Conservation (phyloP, 2,888 invertebrate species). For the Drosophila recens region DNA sequence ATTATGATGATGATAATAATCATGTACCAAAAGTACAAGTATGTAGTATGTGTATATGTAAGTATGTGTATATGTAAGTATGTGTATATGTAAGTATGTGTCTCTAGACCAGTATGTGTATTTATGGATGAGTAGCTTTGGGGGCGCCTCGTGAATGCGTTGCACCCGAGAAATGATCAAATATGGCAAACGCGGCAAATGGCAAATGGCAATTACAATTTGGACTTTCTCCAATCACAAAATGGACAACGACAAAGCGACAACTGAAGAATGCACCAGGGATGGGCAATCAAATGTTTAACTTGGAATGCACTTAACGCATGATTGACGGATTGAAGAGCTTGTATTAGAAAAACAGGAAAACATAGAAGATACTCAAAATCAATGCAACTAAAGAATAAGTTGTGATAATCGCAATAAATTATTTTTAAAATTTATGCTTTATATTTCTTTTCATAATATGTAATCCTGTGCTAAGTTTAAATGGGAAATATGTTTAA, state of each 20-base stretch:
- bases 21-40: neutral
- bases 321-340: constrained; percentile 18
- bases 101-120: constrained; percentile 1
- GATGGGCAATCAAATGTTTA: constrained; percentile 22
- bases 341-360: neutral
- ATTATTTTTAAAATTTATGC: no score
- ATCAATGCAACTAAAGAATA: neutral
- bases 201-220: constrained; percentile 56
- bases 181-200: constrained; percentile 46
- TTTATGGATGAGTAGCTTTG: constrained; percentile 39
- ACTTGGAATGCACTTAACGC: neutral
- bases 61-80: neutral
- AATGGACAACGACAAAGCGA: constrained; percentile 26
- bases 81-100: neutral
- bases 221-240: constrained; percentile 66
- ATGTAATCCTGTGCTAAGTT: no score
- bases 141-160: constrained; percentile 18
- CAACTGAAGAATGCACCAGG: constrained; percentile 41
- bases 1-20: constrained; percentile 17
- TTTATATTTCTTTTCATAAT: neutral
- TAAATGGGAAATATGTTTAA: no score
- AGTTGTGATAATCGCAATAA: neutral
- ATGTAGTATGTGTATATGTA: neutral
- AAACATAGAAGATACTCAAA: neutral
- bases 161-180: constrained; percentile 47